phyloP scores from a whole-genome alignment of 1,140 invertebrate species.

The Bradysia coprophila region DNA sequence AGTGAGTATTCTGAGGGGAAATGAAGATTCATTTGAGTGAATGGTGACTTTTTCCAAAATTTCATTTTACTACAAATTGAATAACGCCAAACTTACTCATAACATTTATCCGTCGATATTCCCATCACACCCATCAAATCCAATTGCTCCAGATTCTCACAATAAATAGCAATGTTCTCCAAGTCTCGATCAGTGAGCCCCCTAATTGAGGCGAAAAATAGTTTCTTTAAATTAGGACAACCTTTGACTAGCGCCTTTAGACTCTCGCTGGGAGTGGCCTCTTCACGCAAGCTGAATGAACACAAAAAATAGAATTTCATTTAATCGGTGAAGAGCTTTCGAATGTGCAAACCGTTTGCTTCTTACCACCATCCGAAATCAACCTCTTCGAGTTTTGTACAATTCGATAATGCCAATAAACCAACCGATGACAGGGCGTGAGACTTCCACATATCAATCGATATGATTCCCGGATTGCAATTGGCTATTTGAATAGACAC shows the following conservation, averaged over 20 bases:
- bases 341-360: not conserved
- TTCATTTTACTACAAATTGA: conserved; percentile 1
- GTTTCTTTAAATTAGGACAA: conserved; percentile 47
- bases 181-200: conserved; percentile 61
- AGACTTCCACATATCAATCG: conserved; percentile 73
- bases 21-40: conserved; percentile 5
- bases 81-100: conserved; percentile 28
- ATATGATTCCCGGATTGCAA: conserved; percentile 44
- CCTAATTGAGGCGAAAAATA: conserved; percentile 57
- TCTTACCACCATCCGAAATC: conserved; percentile 81
- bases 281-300: conserved; percentile 25
- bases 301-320: conserved; percentile 1
- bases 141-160: conserved; percentile 49
- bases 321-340: conserved; percentile 1
- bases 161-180: conserved; percentile 41
- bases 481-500: conserved; percentile 40
- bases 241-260: conserved; percentile 28
- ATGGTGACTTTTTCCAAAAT: not conserved
- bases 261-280: conserved; percentile 30
- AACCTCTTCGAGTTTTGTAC: conserved; percentile 52
- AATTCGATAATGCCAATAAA: conserved; percentile 44
- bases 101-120: conserved; percentile 49
- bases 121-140: conserved; percentile 64
- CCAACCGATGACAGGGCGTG: conserved; percentile 51
- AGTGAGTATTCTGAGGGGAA: conserved; percentile 33